A percentile compares a stretch with the other conserved stretches of the same genome.
Evolutionary conservation across 1,140 invertebrate genomes (phyloP).

Genomic region (Adoxophyes honmai): DNA sequence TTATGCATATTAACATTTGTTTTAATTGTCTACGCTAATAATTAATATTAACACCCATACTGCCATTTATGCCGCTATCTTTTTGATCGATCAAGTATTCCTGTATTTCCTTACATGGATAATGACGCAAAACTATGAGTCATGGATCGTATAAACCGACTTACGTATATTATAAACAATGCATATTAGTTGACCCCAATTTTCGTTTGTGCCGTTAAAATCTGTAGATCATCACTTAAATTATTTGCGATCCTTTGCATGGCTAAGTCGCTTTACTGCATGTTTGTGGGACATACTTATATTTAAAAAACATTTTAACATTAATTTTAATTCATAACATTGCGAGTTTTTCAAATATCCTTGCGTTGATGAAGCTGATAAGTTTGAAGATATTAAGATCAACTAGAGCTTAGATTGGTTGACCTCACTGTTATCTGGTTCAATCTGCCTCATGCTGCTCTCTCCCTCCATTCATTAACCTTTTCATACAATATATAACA

Average conservation of each 20-base stretch:
- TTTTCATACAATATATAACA: no score
- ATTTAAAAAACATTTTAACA: not conserved
- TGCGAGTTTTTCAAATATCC: not conserved
- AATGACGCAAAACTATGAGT: conserved; percentile 53
- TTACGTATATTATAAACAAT: conserved; percentile 51
- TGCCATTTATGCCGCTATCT: conserved; percentile 21
- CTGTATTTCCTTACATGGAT: conserved; percentile 34
- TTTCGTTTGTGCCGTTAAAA: conserved; percentile 32
- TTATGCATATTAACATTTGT: conserved; percentile 61
- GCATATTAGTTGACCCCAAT: conserved; percentile 49
- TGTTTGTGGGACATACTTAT: not conserved
- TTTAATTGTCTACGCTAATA: conserved; percentile 53
- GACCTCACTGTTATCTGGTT: not conserved
- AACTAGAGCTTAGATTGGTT: not conserved
- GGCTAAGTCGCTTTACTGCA: conserved; percentile 9
- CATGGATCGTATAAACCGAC: conserved; percentile 47
- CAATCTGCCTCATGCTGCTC: conserved; percentile 4
- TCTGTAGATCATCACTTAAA: no score
- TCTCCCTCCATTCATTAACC: not conserved
- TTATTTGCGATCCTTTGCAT: not conserved
- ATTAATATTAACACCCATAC: conserved; percentile 29
- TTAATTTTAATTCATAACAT: conserved; percentile 5
- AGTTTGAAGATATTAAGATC: no score
- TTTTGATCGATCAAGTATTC: conserved; percentile 42
- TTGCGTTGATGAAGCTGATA: no score